phyloP scores from a whole-genome alignment of 2,113 vertebrate species.

The Mohoua ochrocephala region DNA sequence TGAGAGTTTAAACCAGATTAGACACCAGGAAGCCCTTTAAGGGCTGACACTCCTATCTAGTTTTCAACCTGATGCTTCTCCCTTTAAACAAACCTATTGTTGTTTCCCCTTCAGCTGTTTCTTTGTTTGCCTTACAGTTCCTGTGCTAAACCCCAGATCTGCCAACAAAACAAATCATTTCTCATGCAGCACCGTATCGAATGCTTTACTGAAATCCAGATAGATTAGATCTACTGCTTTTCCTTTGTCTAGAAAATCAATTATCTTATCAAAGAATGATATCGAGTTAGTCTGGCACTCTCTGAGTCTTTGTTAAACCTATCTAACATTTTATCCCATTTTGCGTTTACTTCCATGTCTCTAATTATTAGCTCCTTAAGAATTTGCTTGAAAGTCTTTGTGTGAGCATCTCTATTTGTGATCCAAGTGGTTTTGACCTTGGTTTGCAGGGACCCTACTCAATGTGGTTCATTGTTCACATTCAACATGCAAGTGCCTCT shows the following conservation, averaged over 20 bases:
- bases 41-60: background rate
- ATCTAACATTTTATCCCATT: background rate
- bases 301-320: background rate
- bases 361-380: conserved; percentile 10
- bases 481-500: background rate
- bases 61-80: background rate
- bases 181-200: background rate
- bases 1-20: background rate
- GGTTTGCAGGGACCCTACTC: background rate
- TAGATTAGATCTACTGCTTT: conserved; percentile 48
- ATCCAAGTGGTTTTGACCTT: background rate
- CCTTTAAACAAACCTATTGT: background rate
- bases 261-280: conserved; percentile 50
- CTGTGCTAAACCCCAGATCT: background rate
- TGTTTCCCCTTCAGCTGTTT: background rate
- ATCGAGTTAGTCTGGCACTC: conserved; percentile 28
- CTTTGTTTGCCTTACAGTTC: background rate
- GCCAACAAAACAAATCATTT: conserved; percentile 3
- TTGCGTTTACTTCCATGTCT: background rate
- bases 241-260: conserved; percentile 56
- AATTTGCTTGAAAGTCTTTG: background rate
- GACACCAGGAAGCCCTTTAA: background rate
- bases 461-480: background rate
- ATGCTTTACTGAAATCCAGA: conserved; percentile 41
- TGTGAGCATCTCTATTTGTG: background rate